Conservation (phyloP, 2,113 vertebrate genomes). For the Caranx melampygus region DNA sequence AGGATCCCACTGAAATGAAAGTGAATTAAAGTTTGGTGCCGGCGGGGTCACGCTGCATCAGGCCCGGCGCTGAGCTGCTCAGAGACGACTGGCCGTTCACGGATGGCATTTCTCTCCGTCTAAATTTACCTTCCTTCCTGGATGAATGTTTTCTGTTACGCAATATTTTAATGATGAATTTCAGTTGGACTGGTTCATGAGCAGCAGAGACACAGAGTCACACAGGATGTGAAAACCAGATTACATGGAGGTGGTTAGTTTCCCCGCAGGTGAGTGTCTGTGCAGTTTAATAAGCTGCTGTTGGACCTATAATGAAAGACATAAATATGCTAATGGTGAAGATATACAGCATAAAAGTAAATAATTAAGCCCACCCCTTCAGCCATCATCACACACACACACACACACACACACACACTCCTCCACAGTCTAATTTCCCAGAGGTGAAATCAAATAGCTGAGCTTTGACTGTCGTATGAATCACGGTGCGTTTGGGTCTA, state of each 20-base stretch:
- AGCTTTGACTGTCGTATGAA: constrained; percentile 23
- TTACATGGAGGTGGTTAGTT: constrained; percentile 11
- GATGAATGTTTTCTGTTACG: constrained; percentile 27
- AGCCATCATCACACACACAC: not conserved
- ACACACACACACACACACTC: not conserved
- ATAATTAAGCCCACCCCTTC: not conserved
- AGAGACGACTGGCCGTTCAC: not conserved
- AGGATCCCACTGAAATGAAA: constrained; percentile 25
- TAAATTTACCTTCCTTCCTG: constrained; percentile 1
- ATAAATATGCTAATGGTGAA: constrained; percentile 7
- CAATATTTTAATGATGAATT: constrained; percentile 50
- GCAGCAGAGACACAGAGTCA: not conserved
- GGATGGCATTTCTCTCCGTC: not conserved
- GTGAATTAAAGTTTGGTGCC: not conserved
- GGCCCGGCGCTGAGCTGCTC: constrained; percentile 9
- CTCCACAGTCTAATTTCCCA: constrained; percentile 31
- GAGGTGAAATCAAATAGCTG: constrained; percentile 13
- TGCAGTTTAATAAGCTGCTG: not conserved
- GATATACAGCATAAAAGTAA: constrained; percentile 7
- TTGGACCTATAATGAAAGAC: not conserved
- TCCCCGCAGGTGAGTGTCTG: not conserved
- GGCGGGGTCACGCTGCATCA: not conserved
- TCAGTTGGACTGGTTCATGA: not conserved
- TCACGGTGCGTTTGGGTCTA: not conserved
- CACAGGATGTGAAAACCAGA: not conserved